Evolutionary conservation across 1,140 invertebrate genomes (phyloP).

Genomic region (Cataglyphis hispanica): DNA sequence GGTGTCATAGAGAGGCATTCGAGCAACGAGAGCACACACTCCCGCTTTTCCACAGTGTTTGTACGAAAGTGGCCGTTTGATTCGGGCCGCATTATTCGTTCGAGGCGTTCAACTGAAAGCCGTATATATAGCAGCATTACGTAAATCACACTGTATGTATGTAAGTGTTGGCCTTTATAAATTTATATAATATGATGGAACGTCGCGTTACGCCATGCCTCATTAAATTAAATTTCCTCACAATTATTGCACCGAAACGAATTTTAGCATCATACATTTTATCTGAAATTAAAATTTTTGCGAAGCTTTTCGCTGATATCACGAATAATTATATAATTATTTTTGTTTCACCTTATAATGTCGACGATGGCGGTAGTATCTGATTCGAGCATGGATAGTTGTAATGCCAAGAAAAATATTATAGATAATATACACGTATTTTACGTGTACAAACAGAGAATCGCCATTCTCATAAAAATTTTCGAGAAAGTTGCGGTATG

Average conservation of each 20-base stretch:
- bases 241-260: slow-evolving; percentile 38
- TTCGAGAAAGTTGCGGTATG: background rate
- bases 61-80: slow-evolving; percentile 58
- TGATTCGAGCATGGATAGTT: no score
- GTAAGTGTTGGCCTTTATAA: slow-evolving; percentile 53
- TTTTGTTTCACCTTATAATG: slow-evolving; percentile 8
- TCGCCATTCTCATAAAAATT: background rate
- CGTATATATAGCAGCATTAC: slow-evolving; percentile 26
- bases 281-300: slow-evolving; percentile 25
- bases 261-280: slow-evolving; percentile 49
- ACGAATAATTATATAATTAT: background rate
- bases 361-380: background rate
- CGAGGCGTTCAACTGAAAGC: slow-evolving; percentile 60
- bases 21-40: background rate
- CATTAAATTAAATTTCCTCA: slow-evolving; percentile 43
- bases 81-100: slow-evolving; percentile 40
- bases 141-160: slow-evolving; percentile 15
- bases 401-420: background rate
- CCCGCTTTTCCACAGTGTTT: slow-evolving; percentile 1
- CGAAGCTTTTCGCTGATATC: slow-evolving; percentile 4
- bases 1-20: background rate
- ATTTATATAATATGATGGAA: slow-evolving; percentile 64
- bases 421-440: background rate
- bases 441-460: background rate
- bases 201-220: slow-evolving; percentile 28